These are phyloP conservation scores for Pseudomyrmex concolor DNA, from an alignment of 1,140 invertebrate genomes.

Conservation along the genomic window DNA sequence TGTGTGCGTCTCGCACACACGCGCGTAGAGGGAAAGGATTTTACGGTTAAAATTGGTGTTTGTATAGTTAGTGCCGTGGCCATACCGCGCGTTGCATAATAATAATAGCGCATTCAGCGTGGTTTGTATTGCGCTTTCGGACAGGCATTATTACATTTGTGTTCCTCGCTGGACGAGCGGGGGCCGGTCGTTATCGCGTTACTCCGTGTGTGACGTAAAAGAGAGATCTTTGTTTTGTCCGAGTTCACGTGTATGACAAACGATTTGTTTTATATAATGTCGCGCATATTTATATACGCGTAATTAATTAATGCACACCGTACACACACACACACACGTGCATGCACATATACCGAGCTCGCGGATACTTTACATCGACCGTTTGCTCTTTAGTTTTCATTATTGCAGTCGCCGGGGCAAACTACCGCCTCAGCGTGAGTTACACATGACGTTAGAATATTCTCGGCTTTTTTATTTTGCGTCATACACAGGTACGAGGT, in stretches of 20 bases:
- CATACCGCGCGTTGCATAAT: conserved; percentile 43
- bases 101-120: conserved; percentile 51
- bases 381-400: conserved; percentile 50
- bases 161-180: conserved; percentile 42
- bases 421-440: background rate
- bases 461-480: background rate
- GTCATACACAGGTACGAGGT: background rate
- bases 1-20: background rate
- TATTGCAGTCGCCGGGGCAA: conserved; percentile 24
- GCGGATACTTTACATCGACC: conserved; percentile 48
- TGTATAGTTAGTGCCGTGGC: conserved; percentile 44
- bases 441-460: conserved; percentile 29
- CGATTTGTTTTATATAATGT: conserved; percentile 42
- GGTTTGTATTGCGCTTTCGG: conserved; percentile 58
- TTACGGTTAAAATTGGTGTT: conserved; percentile 51
- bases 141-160: conserved; percentile 54
- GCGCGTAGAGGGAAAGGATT: background rate
- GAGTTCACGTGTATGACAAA: conserved; percentile 53
- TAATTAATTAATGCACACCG: conserved; percentile 30
- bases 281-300: conserved; percentile 56
- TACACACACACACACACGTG: background rate
- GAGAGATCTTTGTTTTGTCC: conserved; percentile 41
- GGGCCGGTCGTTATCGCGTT: conserved; percentile 50
- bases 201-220: conserved; percentile 33
- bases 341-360: conserved; percentile 7